Percentiles rank a stretch among this genome's conserved stretches.
These are phyloP conservation scores for Electrona antarctica DNA, from an alignment of 2,113 vertebrate genomes.

Conservation along the genomic window DNA sequence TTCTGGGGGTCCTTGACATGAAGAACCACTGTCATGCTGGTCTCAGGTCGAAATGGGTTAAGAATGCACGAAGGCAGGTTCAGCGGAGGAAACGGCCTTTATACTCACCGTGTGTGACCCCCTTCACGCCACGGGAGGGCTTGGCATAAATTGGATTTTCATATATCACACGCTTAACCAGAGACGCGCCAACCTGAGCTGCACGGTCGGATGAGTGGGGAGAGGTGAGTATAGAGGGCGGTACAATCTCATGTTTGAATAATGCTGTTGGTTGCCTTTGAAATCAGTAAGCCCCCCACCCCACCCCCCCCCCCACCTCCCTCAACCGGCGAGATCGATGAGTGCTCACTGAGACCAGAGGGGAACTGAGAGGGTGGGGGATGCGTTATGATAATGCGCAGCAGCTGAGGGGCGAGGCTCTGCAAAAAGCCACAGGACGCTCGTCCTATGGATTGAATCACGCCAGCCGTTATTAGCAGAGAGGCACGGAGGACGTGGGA, in stretches of 20 bases:
- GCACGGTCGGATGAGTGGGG: not conserved
- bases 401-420: slow-evolving; percentile 22
- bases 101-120: slow-evolving; percentile 8
- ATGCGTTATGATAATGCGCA: slow-evolving; percentile 39
- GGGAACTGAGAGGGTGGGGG: slow-evolving; percentile 18
- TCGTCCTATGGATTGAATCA: slow-evolving; percentile 37
- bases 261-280: slow-evolving; percentile 61
- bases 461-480: slow-evolving; percentile 26
- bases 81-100: slow-evolving; percentile 10
- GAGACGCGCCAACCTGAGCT: slow-evolving; percentile 44
- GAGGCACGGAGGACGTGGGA: slow-evolving; percentile 30
- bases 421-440: slow-evolving; percentile 34
- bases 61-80: not conserved
- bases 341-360: slow-evolving; percentile 30
- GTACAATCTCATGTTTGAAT: slow-evolving; percentile 51
- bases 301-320: not conserved
- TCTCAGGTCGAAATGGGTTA: no score
- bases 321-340: slow-evolving; percentile 58
- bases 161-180: slow-evolving; percentile 54
- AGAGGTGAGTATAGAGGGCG: slow-evolving; percentile 28
- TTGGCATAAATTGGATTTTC: slow-evolving; percentile 66
- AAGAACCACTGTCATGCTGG: no score
- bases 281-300: slow-evolving; percentile 48
- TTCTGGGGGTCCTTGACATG: no score
- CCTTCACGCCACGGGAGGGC: slow-evolving; percentile 41